Conservation (phyloP, 1,140 invertebrate species). For the Tetramorium alpestre region DNA sequence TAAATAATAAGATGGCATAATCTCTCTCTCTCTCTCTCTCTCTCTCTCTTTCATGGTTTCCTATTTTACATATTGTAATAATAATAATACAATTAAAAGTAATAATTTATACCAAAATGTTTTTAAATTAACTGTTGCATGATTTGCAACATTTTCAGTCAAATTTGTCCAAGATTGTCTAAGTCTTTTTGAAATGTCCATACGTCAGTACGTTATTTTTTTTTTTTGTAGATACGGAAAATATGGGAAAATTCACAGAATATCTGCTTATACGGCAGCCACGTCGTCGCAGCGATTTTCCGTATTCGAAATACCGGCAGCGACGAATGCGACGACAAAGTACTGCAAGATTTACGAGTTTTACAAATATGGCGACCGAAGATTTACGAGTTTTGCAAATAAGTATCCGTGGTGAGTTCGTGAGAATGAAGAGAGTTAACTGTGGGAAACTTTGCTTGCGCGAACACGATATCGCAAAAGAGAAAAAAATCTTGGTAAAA, state of each 20-base stretch:
- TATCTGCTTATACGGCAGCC: slow-evolving; percentile 33
- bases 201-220: background rate
- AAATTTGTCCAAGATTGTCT: background rate
- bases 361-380: slow-evolving; percentile 52
- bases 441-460: slow-evolving; percentile 42
- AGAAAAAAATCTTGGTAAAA: background rate
- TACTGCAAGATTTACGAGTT: slow-evolving; percentile 50
- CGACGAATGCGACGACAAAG: slow-evolving; percentile 47
- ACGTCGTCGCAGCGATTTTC: slow-evolving; percentile 37
- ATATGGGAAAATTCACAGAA: background rate
- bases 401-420: slow-evolving; percentile 46
- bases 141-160: background rate
- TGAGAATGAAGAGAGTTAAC: slow-evolving; percentile 60
- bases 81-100: background rate
- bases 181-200: background rate
- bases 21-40: background rate
- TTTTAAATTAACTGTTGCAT: background rate
- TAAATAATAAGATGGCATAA: background rate
- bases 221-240: background rate
- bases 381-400: slow-evolving; percentile 60
- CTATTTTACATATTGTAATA: background rate
- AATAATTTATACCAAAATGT: background rate
- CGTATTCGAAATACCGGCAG: slow-evolving; percentile 47
- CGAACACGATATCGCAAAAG: background rate
- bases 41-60: background rate